Conservation (phyloP, 1,140 invertebrate genomes). For the Cheumatopsyche charites region DNA sequence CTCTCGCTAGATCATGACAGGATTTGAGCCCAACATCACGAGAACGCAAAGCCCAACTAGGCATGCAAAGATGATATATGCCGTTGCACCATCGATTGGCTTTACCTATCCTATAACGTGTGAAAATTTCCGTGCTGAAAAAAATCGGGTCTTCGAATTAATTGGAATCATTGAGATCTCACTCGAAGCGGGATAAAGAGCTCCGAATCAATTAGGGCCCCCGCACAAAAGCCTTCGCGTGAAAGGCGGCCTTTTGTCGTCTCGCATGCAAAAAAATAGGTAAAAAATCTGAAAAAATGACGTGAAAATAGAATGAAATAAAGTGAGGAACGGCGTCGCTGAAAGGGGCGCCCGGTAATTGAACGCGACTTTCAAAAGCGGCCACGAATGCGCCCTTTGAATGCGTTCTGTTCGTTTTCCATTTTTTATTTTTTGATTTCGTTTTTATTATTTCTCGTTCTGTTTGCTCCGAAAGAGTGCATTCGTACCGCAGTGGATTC, state of each 20-base stretch:
- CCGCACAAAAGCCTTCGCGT: slow-evolving; percentile 26
- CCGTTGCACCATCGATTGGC: no score
- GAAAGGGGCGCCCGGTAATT: slow-evolving; percentile 32
- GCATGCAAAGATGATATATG: no score
- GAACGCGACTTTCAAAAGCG: slow-evolving; percentile 32
- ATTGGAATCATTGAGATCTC: slow-evolving; percentile 26
- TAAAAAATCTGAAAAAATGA: slow-evolving; percentile 5
- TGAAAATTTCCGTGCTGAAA: no score
- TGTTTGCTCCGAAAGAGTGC: no score
- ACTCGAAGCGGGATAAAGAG: slow-evolving; percentile 20
- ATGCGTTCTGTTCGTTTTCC: not conserved
- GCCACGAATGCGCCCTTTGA: slow-evolving; percentile 13
- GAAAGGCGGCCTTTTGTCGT: slow-evolving; percentile 30
- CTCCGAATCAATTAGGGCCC: slow-evolving; percentile 30
- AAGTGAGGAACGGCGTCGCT: not conserved
- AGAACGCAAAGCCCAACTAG: no score
- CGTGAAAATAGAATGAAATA: no score
- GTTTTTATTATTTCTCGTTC: no score
- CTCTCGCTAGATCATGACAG: no score
- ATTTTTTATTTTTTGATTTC: no score
- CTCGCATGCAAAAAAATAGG: slow-evolving; percentile 31
- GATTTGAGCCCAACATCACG: no score
- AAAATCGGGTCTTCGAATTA: slow-evolving; percentile 21
- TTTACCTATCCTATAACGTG: no score
- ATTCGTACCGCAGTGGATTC: no score